Percentiles rank a stretch among this genome's conserved stretches.
Conservation (phyloP, 2,113 vertebrate genomes). For the Plecturocebus donacophilus region DNA sequence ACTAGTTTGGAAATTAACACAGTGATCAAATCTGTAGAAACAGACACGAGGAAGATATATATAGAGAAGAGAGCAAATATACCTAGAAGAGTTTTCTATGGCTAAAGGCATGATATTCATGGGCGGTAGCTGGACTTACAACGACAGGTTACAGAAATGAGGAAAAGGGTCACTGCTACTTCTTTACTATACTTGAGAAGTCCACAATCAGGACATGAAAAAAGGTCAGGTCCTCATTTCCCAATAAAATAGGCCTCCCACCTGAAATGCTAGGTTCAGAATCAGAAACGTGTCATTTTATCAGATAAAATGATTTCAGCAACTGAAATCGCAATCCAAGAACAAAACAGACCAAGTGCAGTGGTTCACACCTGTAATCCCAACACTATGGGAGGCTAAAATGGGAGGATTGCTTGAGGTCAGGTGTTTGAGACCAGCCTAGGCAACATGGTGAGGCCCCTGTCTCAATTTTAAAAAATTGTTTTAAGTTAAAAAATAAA, state of each 20-base stretch:
- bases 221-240: background rate
- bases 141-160: background rate
- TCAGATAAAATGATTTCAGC: background rate
- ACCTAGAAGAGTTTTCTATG: background rate
- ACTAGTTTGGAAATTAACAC: conserved; percentile 3
- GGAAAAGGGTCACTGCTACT: background rate
- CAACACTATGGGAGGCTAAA: too few species aligned
- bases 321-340: background rate
- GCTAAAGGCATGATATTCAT: background rate
- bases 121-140: background rate
- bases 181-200: background rate
- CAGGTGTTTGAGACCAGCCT: too few species aligned
- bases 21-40: background rate
- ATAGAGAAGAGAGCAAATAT: background rate
- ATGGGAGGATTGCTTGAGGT: too few species aligned
- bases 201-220: background rate
- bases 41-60: background rate
- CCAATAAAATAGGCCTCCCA: background rate
- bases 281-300: background rate
- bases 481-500: too few species aligned
- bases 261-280: background rate
- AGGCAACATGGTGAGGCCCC: too few species aligned
- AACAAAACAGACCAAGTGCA: background rate
- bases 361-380: too few species aligned
- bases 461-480: too few species aligned